phyloP scores from a whole-genome alignment of 2,888 invertebrate genomes.

The Mycogona germanica region DNA sequence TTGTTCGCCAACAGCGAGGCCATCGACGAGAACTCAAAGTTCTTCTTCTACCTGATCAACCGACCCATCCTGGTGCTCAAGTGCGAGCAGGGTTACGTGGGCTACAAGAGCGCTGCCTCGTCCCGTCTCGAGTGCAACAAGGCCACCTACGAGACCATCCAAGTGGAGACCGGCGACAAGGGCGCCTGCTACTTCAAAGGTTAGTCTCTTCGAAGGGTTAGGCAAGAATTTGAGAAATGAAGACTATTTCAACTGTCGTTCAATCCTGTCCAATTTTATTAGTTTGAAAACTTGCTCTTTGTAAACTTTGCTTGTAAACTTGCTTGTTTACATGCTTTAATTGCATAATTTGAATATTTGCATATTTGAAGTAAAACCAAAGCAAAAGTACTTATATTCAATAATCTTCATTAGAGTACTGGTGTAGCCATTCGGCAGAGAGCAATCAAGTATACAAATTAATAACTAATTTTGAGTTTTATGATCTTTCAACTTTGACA shows the following conservation, averaged over 20 bases:
- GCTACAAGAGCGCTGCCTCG: slow-evolving; percentile 61
- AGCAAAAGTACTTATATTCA: too few relatives aligned
- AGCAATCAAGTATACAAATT: too few relatives aligned
- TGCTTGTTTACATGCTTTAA: too few relatives aligned
- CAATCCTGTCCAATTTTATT: too few relatives aligned
- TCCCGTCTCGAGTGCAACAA: slow-evolving; percentile 88
- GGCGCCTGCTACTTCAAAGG: slow-evolving; percentile 87
- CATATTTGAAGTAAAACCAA: too few relatives aligned
- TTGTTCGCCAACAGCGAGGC: slow-evolving; percentile 70
- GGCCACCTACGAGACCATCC: slow-evolving; percentile 84
- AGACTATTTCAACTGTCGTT: not conserved
- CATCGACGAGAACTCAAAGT: slow-evolving; percentile 79
- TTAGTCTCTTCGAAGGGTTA: slow-evolving; percentile 31
- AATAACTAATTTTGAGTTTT: too few relatives aligned
- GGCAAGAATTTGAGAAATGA: not conserved
- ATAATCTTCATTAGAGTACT: too few relatives aligned
- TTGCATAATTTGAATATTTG: too few relatives aligned
- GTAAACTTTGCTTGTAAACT: too few relatives aligned
- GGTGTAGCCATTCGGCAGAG: too few relatives aligned
- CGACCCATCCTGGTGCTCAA: slow-evolving; percentile 86
- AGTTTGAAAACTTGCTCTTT: too few relatives aligned
- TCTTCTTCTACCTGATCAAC: slow-evolving; percentile 88
- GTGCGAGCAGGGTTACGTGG: slow-evolving; percentile 92
- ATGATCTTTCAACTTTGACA: too few relatives aligned
- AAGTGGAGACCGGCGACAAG: slow-evolving; percentile 76